Conservation (phyloP, 1,140 invertebrate species). For the Notospermus geniculatus region DNA sequence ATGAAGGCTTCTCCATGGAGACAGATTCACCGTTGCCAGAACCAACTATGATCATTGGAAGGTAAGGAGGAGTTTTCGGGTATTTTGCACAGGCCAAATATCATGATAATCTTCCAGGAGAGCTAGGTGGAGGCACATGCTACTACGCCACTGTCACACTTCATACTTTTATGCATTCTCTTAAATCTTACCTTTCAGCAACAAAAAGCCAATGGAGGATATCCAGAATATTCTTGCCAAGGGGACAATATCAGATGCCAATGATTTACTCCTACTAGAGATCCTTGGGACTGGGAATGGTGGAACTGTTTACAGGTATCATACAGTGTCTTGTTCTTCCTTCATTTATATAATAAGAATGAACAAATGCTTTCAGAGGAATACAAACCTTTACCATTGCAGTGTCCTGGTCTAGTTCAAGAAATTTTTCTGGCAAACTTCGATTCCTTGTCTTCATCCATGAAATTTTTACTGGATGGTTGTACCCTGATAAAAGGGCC, state of each 20-base stretch:
- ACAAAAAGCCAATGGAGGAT: constrained; percentile 35
- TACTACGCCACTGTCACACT: constrained; percentile 8
- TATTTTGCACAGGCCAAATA: not conserved
- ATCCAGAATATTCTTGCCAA: constrained; percentile 35
- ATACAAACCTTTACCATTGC: not conserved
- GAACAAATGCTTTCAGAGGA: not conserved
- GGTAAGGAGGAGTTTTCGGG: too few relatives aligned
- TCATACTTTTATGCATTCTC: constrained; percentile 3
- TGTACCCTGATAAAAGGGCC: too few relatives aligned
- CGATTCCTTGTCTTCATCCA: too few relatives aligned
- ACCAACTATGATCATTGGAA: too few relatives aligned
- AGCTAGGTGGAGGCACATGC: not conserved
- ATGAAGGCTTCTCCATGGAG: too few relatives aligned
- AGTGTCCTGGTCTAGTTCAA: too few relatives aligned
- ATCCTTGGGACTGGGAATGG: constrained; percentile 49
- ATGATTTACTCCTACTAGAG: constrained; percentile 41
- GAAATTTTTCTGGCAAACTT: too few relatives aligned
- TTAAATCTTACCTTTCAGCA: constrained; percentile 26
- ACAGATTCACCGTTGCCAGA: too few relatives aligned
- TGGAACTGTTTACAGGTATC: constrained; percentile 50
- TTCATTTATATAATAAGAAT: not conserved
- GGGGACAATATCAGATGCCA: constrained; percentile 31
- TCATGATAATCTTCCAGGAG: not conserved
- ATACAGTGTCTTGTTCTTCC: not conserved
- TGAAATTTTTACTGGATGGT: too few relatives aligned